These are phyloP conservation scores for Epirrhoe tristata DNA, from an alignment of 2,888 invertebrate genomes.

Conservation along the genomic window DNA sequence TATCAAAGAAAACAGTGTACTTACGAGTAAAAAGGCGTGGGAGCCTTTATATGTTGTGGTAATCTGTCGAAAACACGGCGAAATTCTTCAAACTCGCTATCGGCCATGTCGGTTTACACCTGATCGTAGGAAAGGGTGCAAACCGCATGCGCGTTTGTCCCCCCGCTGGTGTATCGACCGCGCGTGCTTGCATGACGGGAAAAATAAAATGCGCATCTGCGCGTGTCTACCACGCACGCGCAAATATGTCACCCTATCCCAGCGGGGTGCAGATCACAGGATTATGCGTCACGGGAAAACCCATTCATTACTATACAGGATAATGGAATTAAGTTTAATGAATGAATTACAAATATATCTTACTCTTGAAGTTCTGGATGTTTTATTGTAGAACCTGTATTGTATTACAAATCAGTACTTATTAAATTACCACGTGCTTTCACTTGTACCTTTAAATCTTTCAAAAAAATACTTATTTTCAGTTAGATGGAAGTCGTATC, in stretches of 20 bases:
- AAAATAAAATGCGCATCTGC: constrained; percentile 58
- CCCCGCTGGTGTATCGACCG: constrained; percentile 70
- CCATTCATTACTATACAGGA: constrained; percentile 43
- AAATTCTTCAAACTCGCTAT: constrained; percentile 97
- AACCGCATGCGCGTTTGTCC: constrained; percentile 68
- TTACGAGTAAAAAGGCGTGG: constrained; percentile 96
- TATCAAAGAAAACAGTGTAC: constrained; percentile 67
- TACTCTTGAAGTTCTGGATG: background rate
- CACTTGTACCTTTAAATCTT: too few relatives aligned
- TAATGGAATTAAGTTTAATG: constrained; percentile 13
- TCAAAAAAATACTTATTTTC: too few relatives aligned
- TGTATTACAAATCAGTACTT: too few relatives aligned
- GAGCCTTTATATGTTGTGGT: constrained; percentile 91
- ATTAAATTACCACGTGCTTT: too few relatives aligned
- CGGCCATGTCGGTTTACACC: constrained; percentile 92
- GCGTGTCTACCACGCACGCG: constrained; percentile 52
- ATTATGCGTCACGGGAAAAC: constrained; percentile 66
- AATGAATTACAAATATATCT: constrained; percentile 6
- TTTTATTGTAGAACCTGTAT: too few relatives aligned
- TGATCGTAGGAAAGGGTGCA: constrained; percentile 87
- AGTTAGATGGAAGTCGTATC: too few relatives aligned
- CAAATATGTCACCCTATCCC: constrained; percentile 48
- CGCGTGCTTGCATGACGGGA: constrained; percentile 39
- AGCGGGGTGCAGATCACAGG: constrained; percentile 38
- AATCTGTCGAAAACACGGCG: constrained; percentile 93